These are phyloP conservation scores for Harpagifer antarcticus DNA, from an alignment of 2,797 vertebrate species.

Conservation along the genomic window DNA sequence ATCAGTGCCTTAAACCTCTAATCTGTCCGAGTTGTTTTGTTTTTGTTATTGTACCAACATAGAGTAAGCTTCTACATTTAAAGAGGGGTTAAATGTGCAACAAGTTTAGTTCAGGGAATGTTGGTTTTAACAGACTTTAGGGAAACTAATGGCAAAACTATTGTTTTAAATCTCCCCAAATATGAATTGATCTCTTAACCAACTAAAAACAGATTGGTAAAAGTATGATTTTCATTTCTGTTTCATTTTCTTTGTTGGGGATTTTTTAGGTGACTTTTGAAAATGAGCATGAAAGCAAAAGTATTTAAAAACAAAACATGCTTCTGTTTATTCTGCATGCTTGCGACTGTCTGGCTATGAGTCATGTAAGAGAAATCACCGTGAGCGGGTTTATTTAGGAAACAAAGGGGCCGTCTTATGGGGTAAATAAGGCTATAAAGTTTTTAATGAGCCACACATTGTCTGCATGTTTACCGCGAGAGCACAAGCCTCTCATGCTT, in stretches of 20 bases:
- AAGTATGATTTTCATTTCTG: not conserved
- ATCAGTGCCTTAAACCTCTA: not conserved
- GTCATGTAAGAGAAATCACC: constrained; percentile 56
- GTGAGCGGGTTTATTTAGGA: constrained; percentile 57
- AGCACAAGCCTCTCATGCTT: constrained; percentile 57
- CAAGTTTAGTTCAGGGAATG: constrained; percentile 14
- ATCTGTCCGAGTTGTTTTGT: constrained; percentile 4
- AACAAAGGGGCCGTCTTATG: constrained; percentile 52
- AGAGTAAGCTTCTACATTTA: constrained; percentile 9
- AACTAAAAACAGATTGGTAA: constrained; percentile 3
- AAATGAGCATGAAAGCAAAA: constrained; percentile 30
- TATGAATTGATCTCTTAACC: too few relatives aligned
- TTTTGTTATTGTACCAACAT: not conserved
- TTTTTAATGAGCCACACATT: constrained; percentile 75
- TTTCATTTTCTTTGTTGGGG: constrained; percentile 29
- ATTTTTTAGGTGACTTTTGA: constrained; percentile 9
- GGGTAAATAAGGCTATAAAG: constrained; percentile 48
- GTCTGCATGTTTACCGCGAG: constrained; percentile 48
- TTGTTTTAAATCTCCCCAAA: not conserved
- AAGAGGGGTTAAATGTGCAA: not conserved
- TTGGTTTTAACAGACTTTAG: not conserved
- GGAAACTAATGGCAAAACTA: not conserved
- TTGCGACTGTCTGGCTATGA: constrained; percentile 44
- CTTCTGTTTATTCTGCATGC: constrained; percentile 4
- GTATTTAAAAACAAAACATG: constrained; percentile 15